Evolutionary conservation across 2,797 vertebrate genomes (phyloP).

Genomic region (Clarias laeviceps): DNA sequence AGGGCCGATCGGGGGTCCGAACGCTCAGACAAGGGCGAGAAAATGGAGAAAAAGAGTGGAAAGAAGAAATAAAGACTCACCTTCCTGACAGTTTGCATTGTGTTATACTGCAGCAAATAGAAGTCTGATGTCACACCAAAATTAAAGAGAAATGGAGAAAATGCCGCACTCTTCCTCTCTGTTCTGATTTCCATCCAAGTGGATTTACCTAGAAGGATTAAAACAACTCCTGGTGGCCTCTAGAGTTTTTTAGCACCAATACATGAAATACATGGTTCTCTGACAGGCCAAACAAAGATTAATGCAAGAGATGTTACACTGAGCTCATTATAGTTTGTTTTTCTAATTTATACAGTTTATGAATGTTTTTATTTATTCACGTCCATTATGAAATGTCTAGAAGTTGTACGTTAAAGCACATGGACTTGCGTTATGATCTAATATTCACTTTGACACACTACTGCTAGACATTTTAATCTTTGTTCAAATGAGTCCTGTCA

Average conservation of each 20-base stretch:
- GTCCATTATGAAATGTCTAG: not conserved
- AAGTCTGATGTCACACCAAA: constrained; percentile 1
- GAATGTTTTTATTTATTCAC: constrained; percentile 31
- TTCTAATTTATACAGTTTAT: constrained; percentile 64
- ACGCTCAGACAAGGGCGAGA: constrained; percentile 78
- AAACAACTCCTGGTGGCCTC: constrained; percentile 58
- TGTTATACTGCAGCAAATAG: not conserved
- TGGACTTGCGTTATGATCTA: not conserved
- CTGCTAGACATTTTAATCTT: constrained; percentile 2
- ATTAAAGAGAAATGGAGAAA: constrained; percentile 57
- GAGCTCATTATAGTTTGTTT: constrained; percentile 67
- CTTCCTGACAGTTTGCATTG: not conserved
- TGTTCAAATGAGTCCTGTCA: not conserved
- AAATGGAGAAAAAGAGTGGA: constrained; percentile 64
- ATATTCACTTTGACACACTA: constrained; percentile 2
- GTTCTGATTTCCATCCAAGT: constrained; percentile 44
- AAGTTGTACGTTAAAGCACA: not conserved
- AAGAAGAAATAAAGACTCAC: constrained; percentile 83
- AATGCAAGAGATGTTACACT: constrained; percentile 66
- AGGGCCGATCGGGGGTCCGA: constrained; percentile 72
- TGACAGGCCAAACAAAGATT: constrained; percentile 56
- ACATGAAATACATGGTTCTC: not conserved
- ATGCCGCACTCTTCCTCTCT: constrained; percentile 46
- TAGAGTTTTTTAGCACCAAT: constrained; percentile 23
- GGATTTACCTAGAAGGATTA: constrained; percentile 27